Conservation (phyloP, 2,888 invertebrate species). For the Osmoderma eremita region DNA sequence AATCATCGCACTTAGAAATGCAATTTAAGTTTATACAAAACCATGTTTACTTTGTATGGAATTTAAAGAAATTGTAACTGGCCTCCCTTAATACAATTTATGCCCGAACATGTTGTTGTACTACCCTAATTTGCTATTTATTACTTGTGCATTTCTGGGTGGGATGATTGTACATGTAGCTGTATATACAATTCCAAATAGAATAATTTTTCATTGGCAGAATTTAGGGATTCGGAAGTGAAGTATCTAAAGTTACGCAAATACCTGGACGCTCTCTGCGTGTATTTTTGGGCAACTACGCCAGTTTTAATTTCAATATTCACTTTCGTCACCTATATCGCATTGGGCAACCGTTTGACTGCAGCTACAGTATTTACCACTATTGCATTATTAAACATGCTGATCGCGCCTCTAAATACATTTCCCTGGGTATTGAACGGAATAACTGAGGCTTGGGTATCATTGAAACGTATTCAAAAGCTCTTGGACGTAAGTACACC, state of each 20-base stretch:
- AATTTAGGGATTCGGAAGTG: conserved; percentile 76
- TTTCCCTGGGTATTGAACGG: conserved; percentile 99
- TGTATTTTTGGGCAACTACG: conserved; percentile 98
- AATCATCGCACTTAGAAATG: too few species aligned
- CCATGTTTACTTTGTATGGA: too few species aligned
- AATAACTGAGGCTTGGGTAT: conserved; percentile 95
- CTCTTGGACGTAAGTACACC: conserved; percentile 75
- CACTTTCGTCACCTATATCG: conserved; percentile 81
- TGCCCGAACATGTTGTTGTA: too few species aligned
- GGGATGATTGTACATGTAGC: too few species aligned
- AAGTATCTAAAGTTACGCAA: conserved; percentile 85
- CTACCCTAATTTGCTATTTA: too few species aligned
- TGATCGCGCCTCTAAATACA: conserved; percentile 94
- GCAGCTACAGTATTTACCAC: conserved; percentile 95
- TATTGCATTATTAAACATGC: conserved; percentile 93
- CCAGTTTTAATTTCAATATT: conserved; percentile 89
- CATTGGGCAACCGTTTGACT: conserved; percentile 81
- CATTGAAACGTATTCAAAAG: conserved; percentile 85
- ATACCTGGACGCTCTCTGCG: conserved; percentile 96
- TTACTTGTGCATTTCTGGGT: too few species aligned
- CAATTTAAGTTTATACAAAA: too few species aligned
- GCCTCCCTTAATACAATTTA: too few species aligned
- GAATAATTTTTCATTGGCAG: conserved; percentile 63
- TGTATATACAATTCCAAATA: too few species aligned
- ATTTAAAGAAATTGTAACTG: too few species aligned